Conservation (phyloP, 2,113 vertebrate genomes). For the Menura novaehollandiae region DNA sequence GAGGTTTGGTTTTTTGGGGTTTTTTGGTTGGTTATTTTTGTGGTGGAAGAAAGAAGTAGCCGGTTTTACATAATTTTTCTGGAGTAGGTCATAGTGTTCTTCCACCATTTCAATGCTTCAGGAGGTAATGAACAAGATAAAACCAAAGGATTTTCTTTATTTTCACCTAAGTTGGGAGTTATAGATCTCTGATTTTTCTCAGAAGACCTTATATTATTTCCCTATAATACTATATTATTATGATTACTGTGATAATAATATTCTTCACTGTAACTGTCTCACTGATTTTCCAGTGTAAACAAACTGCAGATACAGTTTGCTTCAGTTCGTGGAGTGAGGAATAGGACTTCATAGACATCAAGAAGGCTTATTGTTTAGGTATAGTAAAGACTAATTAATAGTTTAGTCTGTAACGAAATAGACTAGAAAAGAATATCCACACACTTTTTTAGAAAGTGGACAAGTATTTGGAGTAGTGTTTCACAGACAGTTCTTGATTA, state of each 20-base stretch:
- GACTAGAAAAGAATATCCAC: background rate
- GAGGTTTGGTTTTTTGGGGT: background rate
- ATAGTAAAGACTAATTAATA: background rate
- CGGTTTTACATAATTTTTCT: background rate
- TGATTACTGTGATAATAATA: background rate
- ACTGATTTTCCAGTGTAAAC: background rate
- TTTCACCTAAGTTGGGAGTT: background rate
- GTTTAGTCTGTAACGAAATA: background rate
- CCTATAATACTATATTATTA: background rate
- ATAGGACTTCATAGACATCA: background rate
- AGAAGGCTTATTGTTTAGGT: slow-evolving; percentile 4
- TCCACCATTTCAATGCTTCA: background rate
- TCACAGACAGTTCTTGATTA: background rate
- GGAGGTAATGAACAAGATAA: background rate
- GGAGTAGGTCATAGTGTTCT: background rate
- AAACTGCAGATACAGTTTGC: background rate
- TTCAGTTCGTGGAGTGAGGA: background rate
- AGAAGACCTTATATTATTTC: background rate
- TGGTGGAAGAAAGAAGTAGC: background rate
- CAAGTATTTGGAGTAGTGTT: background rate
- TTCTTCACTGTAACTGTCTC: background rate
- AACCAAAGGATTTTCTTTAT: background rate
- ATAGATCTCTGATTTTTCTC: background rate
- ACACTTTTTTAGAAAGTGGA: background rate
- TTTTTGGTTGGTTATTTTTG: background rate